Percentiles rank a stretch among this genome's conserved stretches.
phyloP scores from a whole-genome alignment of 2,797 vertebrate species.

The Aplochiton taeniatus region DNA sequence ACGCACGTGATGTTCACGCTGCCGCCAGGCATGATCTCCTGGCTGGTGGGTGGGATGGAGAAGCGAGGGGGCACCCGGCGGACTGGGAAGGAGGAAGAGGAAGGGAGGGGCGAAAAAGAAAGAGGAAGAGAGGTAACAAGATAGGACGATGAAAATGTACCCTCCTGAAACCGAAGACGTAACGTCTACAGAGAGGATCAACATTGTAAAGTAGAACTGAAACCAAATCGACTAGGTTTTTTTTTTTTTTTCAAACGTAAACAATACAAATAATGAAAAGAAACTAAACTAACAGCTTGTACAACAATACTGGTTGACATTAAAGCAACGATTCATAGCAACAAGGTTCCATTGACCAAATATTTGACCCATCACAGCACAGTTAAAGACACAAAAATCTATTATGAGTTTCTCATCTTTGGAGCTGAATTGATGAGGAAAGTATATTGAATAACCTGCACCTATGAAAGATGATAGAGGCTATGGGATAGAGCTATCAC shows the following conservation, averaged over 20 bases:
- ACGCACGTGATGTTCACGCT: constrained; percentile 99
- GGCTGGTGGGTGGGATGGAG: constrained; percentile 96
- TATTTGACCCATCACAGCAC: constrained; percentile 97
- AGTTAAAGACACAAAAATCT: constrained; percentile 99
- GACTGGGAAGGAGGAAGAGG: constrained; percentile 79
- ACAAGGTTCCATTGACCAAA: constrained; percentile 96
- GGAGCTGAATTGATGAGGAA: constrained; percentile 57
- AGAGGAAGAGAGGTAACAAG: constrained; percentile 85
- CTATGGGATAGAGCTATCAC: constrained; percentile 69
- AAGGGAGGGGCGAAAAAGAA: constrained; percentile 66
- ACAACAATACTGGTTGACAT: constrained; percentile 92
- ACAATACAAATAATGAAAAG: constrained; percentile 77
- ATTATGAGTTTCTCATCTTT: constrained; percentile 99
- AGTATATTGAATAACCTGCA: constrained; percentile 37
- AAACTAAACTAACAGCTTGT: constrained; percentile 89
- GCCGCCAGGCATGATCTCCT: constrained; percentile 98
- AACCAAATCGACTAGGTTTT: constrained; percentile 77
- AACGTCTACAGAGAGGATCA: constrained; percentile 72
- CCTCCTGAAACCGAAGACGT: constrained; percentile 70
- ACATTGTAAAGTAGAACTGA: constrained; percentile 74
- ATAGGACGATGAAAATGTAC: constrained; percentile 75
- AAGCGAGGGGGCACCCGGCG: constrained; percentile 98
- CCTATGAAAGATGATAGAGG: constrained; percentile 36
- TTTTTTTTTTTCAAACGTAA: constrained; percentile 49
- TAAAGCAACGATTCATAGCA: constrained; percentile 97